These are phyloP conservation scores for Serripes groenlandicus DNA, from an alignment of 2,888 invertebrate genomes.

Conservation along the genomic window DNA sequence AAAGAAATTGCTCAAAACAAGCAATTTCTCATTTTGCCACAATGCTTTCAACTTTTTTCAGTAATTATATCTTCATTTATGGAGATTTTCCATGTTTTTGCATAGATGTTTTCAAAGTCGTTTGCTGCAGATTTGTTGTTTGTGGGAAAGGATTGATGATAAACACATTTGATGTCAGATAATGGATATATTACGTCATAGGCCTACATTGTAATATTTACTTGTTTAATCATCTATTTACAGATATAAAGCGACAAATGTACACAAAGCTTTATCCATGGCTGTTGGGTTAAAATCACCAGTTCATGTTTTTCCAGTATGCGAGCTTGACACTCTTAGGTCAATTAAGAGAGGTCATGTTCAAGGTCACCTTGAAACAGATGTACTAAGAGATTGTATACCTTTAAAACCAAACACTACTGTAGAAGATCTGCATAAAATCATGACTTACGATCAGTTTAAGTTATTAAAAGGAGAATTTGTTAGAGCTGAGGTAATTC, in stretches of 20 bases:
- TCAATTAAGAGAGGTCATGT: constrained; percentile 65
- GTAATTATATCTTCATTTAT: no score
- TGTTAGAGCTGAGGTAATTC: constrained; percentile 76
- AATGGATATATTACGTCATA: no score
- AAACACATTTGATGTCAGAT: no score
- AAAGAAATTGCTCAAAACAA: no score
- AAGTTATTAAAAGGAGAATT: constrained; percentile 73
- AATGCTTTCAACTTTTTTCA: no score
- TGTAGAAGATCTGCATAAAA: constrained; percentile 68
- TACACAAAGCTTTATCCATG: constrained; percentile 69
- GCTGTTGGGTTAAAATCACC: constrained; percentile 70
- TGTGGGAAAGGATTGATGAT: no score
- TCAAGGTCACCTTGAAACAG: constrained; percentile 40
- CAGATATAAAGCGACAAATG: constrained; percentile 74
- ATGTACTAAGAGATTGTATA: constrained; percentile 70
- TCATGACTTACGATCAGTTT: constrained; percentile 68
- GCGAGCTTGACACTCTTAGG: constrained; percentile 68
- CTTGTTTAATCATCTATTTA: neutral
- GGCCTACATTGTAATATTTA: no score
- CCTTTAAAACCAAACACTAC: constrained; percentile 73
- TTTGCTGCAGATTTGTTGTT: no score
- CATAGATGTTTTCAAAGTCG: no score
- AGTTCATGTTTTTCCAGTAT: constrained; percentile 73
- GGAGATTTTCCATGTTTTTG: no score
- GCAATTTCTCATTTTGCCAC: no score